Evolutionary conservation across 1,140 invertebrate genomes (phyloP).

Genomic region (Tachypleus tridentatus): DNA sequence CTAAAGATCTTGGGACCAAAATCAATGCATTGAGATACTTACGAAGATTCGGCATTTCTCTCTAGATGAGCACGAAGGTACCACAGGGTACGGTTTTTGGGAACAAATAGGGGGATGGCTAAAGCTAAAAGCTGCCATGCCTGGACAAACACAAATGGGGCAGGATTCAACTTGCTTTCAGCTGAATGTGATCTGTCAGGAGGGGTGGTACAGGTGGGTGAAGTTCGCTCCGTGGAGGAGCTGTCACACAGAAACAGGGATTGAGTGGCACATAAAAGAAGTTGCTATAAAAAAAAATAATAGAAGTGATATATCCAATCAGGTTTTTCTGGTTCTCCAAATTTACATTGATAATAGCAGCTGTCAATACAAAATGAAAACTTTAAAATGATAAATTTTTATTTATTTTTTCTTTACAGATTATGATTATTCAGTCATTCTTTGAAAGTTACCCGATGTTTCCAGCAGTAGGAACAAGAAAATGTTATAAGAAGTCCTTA

Average conservation of each 20-base stretch:
- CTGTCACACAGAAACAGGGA: slow-evolving; percentile 91
- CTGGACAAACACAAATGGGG: slow-evolving; percentile 77
- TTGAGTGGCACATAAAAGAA: slow-evolving; percentile 91
- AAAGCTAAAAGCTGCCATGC: slow-evolving; percentile 87
- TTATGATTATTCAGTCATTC: too few relatives aligned
- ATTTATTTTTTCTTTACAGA: not conserved
- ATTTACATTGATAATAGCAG: not conserved
- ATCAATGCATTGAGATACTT: slow-evolving; percentile 30
- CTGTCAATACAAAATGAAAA: not conserved
- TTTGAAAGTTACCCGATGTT: too few relatives aligned
- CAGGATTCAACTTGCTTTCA: slow-evolving; percentile 32
- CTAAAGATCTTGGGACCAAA: too few relatives aligned
- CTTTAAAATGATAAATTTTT: not conserved
- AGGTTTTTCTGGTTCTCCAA: not conserved
- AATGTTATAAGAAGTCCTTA: too few relatives aligned
- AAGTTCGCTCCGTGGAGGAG: slow-evolving; percentile 18
- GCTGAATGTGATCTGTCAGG: slow-evolving; percentile 27
- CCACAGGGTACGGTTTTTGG: slow-evolving; percentile 84
- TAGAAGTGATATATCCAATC: not conserved
- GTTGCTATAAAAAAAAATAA: slow-evolving; percentile 45
- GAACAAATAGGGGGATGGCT: slow-evolving; percentile 82
- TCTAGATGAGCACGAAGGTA: slow-evolving; percentile 82
- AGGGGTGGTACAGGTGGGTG: slow-evolving; percentile 18
- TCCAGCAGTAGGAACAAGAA: too few relatives aligned
- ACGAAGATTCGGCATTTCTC: slow-evolving; percentile 81